These are phyloP conservation scores for Columbina picui DNA, from an alignment of 2,113 vertebrate genomes.

Conservation along the genomic window DNA sequence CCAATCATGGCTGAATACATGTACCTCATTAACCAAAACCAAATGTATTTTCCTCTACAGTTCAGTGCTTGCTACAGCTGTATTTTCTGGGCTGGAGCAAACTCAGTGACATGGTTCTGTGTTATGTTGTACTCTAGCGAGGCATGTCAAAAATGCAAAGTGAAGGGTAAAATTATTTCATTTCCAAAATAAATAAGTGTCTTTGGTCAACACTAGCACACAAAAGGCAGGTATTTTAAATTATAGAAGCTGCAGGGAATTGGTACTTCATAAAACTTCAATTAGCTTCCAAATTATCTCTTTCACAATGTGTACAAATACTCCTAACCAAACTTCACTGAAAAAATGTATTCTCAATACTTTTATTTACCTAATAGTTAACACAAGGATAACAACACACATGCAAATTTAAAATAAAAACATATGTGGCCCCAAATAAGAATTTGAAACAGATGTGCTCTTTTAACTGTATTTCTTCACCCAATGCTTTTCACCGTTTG, in stretches of 20 bases:
- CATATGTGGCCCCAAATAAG: slow-evolving; percentile 73
- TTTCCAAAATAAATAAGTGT: slow-evolving; percentile 63
- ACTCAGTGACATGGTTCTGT: not conserved
- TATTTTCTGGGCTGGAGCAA: not conserved
- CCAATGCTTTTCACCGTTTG: slow-evolving; percentile 73
- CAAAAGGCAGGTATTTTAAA: slow-evolving; percentile 38
- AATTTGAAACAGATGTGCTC: slow-evolving; percentile 81
- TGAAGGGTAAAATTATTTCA: slow-evolving; percentile 60
- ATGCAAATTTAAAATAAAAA: slow-evolving; percentile 83
- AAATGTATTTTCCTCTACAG: slow-evolving; percentile 21
- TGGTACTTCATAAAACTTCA: slow-evolving; percentile 71
- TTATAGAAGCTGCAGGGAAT: slow-evolving; percentile 26
- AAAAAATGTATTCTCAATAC: slow-evolving; percentile 80
- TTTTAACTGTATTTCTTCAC: slow-evolving; percentile 81
- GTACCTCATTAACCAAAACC: slow-evolving; percentile 28
- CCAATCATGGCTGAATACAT: not conserved
- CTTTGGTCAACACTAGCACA: slow-evolving; percentile 8
- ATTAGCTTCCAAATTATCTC: slow-evolving; percentile 79
- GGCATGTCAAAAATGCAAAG: slow-evolving; percentile 39
- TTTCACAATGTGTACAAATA: slow-evolving; percentile 71
- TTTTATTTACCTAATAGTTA: slow-evolving; percentile 83
- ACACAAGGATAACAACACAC: slow-evolving; percentile 80
- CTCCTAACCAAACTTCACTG: slow-evolving; percentile 75
- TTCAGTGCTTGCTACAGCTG: slow-evolving; percentile 5
- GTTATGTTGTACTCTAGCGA: not conserved